Evolutionary conservation across 2,888 invertebrate species (phyloP).

Genomic region (Mayetiola destructor): DNA sequence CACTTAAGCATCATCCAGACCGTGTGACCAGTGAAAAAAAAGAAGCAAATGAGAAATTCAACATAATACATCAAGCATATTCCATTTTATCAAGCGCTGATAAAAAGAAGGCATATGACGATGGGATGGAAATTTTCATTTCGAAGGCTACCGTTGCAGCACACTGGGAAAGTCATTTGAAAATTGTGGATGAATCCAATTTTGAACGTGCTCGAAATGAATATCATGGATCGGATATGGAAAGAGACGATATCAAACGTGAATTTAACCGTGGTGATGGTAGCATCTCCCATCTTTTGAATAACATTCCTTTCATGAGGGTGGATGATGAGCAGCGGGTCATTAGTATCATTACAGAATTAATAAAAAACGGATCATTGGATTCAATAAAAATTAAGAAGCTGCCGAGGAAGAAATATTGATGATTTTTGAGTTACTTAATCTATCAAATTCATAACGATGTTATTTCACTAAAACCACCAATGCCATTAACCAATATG

Average conservation of each 20-base stretch:
- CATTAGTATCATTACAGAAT: background rate
- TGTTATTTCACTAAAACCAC: no score
- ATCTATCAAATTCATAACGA: no score
- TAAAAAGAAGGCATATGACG: background rate
- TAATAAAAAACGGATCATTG: no score
- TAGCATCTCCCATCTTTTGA: background rate
- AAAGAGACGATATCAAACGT: background rate
- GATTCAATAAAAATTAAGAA: no score
- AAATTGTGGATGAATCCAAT: background rate
- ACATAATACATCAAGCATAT: background rate
- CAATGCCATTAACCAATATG: no score
- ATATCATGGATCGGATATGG: background rate
- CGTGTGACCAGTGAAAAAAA: background rate
- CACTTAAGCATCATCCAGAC: constrained; percentile 95
- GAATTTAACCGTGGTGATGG: background rate
- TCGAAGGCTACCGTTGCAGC: background rate
- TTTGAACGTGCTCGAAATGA: background rate
- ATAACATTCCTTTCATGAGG: background rate
- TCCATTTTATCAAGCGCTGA: background rate
- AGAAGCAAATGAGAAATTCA: background rate
- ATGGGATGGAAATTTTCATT: background rate
- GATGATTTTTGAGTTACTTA: no score
- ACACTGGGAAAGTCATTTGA: background rate
- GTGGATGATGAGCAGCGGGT: background rate
- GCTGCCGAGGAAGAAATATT: no score